Percentiles rank a stretch among this genome's conserved stretches.
phyloP scores from a whole-genome alignment of 53 echinoderm and acorn worm genomes.

The Pentamera pediparva region DNA sequence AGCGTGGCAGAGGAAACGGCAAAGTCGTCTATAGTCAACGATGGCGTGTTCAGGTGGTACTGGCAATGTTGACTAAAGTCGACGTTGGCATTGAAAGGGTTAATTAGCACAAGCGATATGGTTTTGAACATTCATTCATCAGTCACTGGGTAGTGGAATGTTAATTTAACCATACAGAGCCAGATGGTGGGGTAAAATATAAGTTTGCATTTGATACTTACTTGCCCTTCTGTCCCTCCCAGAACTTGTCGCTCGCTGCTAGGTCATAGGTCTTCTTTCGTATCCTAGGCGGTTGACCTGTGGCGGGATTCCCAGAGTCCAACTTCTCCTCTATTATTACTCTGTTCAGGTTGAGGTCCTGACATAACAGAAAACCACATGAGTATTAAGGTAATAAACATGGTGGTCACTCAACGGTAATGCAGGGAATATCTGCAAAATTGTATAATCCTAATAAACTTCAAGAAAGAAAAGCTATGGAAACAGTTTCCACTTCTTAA shows the following conservation, averaged over 20 bases:
- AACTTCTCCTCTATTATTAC: constrained; percentile 83
- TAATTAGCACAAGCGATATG: not conserved
- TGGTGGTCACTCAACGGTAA: not conserved
- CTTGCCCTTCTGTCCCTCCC: constrained; percentile 98
- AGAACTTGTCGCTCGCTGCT: constrained; percentile 79
- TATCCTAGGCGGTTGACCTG: constrained; percentile 67
- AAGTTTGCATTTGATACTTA: no score
- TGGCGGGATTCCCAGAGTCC: constrained; percentile 59
- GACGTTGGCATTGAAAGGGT: not conserved
- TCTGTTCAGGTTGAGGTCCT: constrained; percentile 90
- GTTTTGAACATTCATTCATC: not conserved
- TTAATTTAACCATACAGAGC: not conserved
- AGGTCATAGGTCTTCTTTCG: constrained; percentile 93
- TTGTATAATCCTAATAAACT: not conserved
- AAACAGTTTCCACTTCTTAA: not conserved
- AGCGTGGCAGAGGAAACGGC: no score
- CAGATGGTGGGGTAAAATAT: no score
- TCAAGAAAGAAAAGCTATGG: not conserved
- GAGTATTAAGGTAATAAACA: not conserved
- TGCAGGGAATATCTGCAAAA: no score
- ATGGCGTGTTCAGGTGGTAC: no score
- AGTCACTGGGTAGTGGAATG: not conserved
- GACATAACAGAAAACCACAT: not conserved
- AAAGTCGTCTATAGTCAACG: no score
- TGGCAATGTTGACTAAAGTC: no score